Evolutionary conservation across 2,888 invertebrate genomes (phyloP).

Genomic region (Ophion obscuratus): DNA sequence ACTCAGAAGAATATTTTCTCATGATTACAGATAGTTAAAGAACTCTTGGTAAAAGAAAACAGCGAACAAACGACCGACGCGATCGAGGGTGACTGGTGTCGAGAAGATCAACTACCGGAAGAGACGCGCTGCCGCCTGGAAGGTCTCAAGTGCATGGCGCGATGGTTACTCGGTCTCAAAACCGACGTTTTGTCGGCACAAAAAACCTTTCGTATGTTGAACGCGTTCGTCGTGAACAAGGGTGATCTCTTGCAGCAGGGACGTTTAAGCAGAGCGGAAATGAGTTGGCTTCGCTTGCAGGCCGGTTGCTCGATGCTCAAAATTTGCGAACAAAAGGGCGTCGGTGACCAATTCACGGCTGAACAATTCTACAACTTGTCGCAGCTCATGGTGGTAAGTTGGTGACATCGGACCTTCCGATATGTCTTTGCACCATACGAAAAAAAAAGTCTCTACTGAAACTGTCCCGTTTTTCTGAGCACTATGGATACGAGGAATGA

Average conservation of each 20-base stretch:
- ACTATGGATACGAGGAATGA: not conserved
- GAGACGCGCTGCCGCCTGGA: conserved; percentile 97
- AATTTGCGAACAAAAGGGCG: conserved; percentile 98
- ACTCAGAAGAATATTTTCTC: not conserved
- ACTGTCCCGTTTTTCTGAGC: no score
- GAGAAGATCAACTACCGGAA: conserved; percentile 93
- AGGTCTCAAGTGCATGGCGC: conserved; percentile 97
- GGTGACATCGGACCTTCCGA: not conserved
- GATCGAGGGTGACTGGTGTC: conserved; percentile 90
- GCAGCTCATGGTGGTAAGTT: conserved; percentile 93
- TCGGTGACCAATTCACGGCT: conserved; percentile 96
- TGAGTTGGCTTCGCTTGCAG: conserved; percentile 95
- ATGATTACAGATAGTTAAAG: conserved; percentile 92
- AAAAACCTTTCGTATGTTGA: conserved; percentile 97
- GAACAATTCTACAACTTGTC: conserved; percentile 98
- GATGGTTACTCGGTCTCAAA: conserved; percentile 97
- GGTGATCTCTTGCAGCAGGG: conserved; percentile 94
- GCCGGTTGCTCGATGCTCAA: conserved; percentile 98
- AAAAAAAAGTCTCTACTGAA: not conserved
- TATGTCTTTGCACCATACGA: not conserved
- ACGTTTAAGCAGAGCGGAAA: conserved; percentile 92
- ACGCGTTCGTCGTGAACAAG: conserved; percentile 96
- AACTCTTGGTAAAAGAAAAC: conserved; percentile 93
- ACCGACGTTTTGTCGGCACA: conserved; percentile 94
- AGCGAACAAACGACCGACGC: conserved; percentile 85